Evolutionary conservation across 2,888 invertebrate genomes (phyloP), one percentile per base, ranked within the genome.

Genomic region (Barypeithes pellucidus): DNA sequence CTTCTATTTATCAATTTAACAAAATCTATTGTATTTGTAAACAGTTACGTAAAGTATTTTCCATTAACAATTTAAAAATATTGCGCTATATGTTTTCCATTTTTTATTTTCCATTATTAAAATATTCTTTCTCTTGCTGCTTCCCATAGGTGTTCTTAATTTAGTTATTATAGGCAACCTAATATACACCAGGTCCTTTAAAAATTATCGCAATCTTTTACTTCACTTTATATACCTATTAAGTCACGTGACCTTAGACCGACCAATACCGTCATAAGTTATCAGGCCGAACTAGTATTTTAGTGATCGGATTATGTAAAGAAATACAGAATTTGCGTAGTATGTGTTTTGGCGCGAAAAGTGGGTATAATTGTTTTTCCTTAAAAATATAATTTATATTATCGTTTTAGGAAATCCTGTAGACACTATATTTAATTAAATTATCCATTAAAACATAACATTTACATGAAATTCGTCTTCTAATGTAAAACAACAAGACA

Each of bases 341-440:
- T 3, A 8, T 3, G 3, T 1, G 14, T 33, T 57, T 57, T 57
- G 54, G 54, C 54, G 54, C 33, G 33, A 57, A 57, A 33, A 33
- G 3, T 9, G 4, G 3, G 33, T 18, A 9, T 33, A 18, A 14
- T 29, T 14, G 4, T 7, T 29, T 54, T 54, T 29, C 2, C 3
- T 16, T 16, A 57, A 57, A 33, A 18, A 18, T 43, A 43, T 12
- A 43, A 43, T 3, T 43, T 43, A 16, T 3, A 43, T 7, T 43
- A 12, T 14, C n/a, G 7, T 16, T 43, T 43, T 43, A 16, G 16
- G 7, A 8, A 43, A 43, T 8, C n/a, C 7, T n/a, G 3, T n/a
- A 8, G 16, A 14, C 8, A 43, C 16, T n/a, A 14, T 14, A 3
- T 43, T n/a, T 5, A 16, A 14, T 16, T 43, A 14, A 16, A 43